Percentiles rank a stretch among this genome's conserved stretches.
phyloP scores from a whole-genome alignment of 2,797 vertebrate genomes.

The Coreius guichenoti region DNA sequence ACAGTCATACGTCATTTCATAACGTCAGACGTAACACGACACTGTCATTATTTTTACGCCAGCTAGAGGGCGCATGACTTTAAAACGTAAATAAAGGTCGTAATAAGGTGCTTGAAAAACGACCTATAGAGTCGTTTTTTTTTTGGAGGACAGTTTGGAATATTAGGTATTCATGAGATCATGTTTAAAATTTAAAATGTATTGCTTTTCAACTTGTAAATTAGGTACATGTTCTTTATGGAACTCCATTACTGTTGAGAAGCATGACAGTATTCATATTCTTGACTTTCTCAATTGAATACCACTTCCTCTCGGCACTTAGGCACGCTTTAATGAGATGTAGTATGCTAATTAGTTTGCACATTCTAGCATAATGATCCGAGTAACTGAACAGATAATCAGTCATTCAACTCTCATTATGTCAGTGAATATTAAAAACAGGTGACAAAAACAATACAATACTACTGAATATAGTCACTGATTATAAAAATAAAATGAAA shows the following conservation, averaged over 20 bases:
- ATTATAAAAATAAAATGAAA: not conserved
- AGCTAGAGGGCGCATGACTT: too few relatives aligned
- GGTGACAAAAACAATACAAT: not conserved
- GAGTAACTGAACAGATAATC: slow-evolving; percentile 62
- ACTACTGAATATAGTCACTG: not conserved
- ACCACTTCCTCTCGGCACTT: slow-evolving; percentile 10
- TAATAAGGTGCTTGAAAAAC: too few relatives aligned
- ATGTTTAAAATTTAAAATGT: not conserved
- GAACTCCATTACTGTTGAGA: slow-evolving; percentile 18
- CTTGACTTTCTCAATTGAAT: slow-evolving; percentile 35
- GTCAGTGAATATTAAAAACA: not conserved
- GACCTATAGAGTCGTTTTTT: too few relatives aligned
- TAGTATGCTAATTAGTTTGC: slow-evolving; percentile 64
- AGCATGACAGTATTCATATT: slow-evolving; percentile 1
- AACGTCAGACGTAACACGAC: too few relatives aligned
- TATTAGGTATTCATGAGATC: not conserved
- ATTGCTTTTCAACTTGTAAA: not conserved
- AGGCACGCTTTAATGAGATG: slow-evolving; percentile 62
- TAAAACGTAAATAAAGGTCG: too few relatives aligned
- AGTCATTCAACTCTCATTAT: slow-evolving; percentile 33
- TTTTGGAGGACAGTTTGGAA: too few relatives aligned
- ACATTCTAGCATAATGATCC: slow-evolving; percentile 64
- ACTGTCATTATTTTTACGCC: too few relatives aligned
- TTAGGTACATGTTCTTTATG: slow-evolving; percentile 9
- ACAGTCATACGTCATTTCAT: too few relatives aligned